Evolutionary conservation across 2,888 invertebrate genomes (phyloP).

Genomic region (Latrodectus hesperus): DNA sequence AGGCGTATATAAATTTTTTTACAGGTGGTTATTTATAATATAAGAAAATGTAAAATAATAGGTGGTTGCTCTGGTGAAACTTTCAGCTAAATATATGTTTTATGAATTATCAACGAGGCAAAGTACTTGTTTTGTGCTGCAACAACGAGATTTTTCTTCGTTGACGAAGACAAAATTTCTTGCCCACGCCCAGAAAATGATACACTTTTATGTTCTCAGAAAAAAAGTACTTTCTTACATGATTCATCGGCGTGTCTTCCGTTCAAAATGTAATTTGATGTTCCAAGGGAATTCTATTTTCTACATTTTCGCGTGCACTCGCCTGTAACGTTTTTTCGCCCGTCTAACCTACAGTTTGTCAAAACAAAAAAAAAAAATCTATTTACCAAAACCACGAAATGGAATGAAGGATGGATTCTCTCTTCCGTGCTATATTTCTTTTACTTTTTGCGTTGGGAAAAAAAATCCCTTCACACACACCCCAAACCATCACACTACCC

Average conservation of each 20-base stretch:
- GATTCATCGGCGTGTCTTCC: neutral
- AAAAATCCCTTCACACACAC: neutral
- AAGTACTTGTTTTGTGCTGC: too few relatives aligned
- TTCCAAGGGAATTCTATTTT: neutral
- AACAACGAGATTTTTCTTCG: too few relatives aligned
- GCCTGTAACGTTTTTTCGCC: neutral
- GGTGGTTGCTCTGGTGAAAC: too few relatives aligned
- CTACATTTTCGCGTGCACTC: neutral
- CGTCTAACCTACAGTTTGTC: neutral
- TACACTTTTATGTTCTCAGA: too few relatives aligned
- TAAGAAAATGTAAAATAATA: too few relatives aligned
- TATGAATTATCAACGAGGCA: too few relatives aligned
- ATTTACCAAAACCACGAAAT: conserved; percentile 2
- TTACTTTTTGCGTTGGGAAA: neutral
- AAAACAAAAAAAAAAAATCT: neutral
- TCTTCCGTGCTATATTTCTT: neutral
- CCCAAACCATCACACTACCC: neutral
- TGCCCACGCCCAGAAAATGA: too few relatives aligned
- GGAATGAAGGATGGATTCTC: conserved; percentile 56
- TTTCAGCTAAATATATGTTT: too few relatives aligned
- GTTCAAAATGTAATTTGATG: neutral
- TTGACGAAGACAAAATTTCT: too few relatives aligned
- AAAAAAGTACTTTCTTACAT: too few relatives aligned
- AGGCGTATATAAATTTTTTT: too few relatives aligned
- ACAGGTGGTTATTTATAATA: too few relatives aligned